Base-by-base conservation (phyloP, 37 sponge, comb jelly and placozoan species). In the Aphrocallistes beatrix region DNA sequence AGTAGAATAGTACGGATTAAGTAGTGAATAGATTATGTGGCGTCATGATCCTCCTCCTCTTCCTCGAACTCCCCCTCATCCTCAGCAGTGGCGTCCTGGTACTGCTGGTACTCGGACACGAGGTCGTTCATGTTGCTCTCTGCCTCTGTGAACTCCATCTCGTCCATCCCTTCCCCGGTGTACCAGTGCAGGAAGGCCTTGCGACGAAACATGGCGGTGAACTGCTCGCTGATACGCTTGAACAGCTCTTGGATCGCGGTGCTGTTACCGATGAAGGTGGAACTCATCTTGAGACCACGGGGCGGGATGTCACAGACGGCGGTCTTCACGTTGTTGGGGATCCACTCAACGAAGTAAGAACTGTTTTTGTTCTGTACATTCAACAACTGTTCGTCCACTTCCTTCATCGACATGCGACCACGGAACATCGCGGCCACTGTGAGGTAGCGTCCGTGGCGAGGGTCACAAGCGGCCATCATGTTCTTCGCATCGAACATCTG, bases 151-250 rank as follows among this genome's bases (percentile, higher is more conserved):
- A 97, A 97, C 88, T 97, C 97, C 97, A 97, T 97, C 86, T 89
- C 86, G 86, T 89, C 86, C 86, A 89, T 95, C 82, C 99, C 99
- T 81, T 98, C 99, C 51, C 96, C 96, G 75, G 96, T 98, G 91
- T 98, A 95, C 96, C 99, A 95, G 86, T 98, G 96, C 88, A 98
- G 89, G 99, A 98, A 98, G 91, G 99, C 99, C 93, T 98, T 98
- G 38, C 99, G 96, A 82, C 99, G 91, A 91, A 98, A 98, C 99
- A 98, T 98, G 38, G 99, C 99, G 38, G 99, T 98, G 90, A 98
- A 98, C 85, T 98, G 99, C 93, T 98, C 99, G 86, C 96, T 95
- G 93, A 98, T 92, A 23, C 99, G 96, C 90, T 98, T 98, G 96
- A 98, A 98, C 39, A 98, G 94, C 90, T 98, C 99, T 84, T 98